These are phyloP conservation scores for Mechanitis mazaeus DNA, from an alignment of 2,888 invertebrate species.

Conservation along the genomic window DNA sequence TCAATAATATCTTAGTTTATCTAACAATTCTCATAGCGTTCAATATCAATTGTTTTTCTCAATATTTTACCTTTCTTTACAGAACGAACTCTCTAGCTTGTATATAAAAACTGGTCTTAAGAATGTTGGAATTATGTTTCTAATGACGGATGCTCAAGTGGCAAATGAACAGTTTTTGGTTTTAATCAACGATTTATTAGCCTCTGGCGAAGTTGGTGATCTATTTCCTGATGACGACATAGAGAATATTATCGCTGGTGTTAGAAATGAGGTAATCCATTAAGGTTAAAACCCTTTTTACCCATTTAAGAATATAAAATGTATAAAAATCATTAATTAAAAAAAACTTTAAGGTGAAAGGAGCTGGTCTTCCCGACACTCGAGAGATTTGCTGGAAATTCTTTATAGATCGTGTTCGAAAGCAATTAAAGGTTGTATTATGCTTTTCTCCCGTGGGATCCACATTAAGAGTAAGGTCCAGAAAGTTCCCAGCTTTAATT, in stretches of 20 bases:
- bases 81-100: conserved; percentile 88
- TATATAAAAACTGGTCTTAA: conserved; percentile 95
- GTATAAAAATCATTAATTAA: neutral
- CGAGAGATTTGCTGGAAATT: conserved; percentile 98
- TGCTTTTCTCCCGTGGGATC: conserved; percentile 98
- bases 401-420: conserved; percentile 95
- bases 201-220: conserved; percentile 97
- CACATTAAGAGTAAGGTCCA: conserved; percentile 90
- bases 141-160: conserved; percentile 98
- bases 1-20: conserved; percentile 5
- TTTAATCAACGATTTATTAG: conserved; percentile 95
- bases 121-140: conserved; percentile 94
- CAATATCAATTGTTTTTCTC: neutral
- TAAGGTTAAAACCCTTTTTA: neutral
- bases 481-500: conserved; percentile 97
- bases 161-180: conserved; percentile 97
- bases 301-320: neutral
- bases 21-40: neutral
- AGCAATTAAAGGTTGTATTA: conserved; percentile 92
- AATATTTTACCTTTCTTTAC: conserved; percentile 29
- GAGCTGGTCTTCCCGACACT: conserved; percentile 92
- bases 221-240: conserved; percentile 97
- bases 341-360: conserved; percentile 78
- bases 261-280: conserved; percentile 81
- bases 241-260: conserved; percentile 93